Evolutionary conservation across 1,140 invertebrate species (phyloP).

Genomic region (Acyrthosiphon pisum): DNA sequence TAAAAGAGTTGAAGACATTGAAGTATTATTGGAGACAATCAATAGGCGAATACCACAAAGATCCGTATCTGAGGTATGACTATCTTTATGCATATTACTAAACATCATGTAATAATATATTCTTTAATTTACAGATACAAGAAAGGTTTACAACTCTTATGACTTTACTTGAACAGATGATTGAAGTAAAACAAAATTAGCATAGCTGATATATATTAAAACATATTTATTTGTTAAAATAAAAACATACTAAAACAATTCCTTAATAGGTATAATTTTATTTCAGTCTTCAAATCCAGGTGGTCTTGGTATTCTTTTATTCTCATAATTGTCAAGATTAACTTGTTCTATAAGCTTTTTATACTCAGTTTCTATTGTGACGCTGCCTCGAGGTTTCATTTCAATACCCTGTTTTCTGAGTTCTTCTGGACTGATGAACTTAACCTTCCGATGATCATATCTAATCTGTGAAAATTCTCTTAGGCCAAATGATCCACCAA

Average conservation of each 20-base stretch:
- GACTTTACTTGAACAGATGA: constrained; percentile 44
- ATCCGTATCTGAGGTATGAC: constrained; percentile 38
- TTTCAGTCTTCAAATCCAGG: constrained; percentile 53
- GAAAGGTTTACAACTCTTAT: constrained; percentile 50
- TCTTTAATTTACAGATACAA: constrained; percentile 48
- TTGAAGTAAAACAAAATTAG: constrained; percentile 45
- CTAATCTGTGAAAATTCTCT: constrained; percentile 75
- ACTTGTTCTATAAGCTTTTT: constrained; percentile 68
- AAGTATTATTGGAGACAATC: constrained; percentile 46
- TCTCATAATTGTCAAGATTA: constrained; percentile 13
- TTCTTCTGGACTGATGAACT: constrained; percentile 70
- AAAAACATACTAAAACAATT: not conserved
- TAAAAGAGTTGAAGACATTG: constrained; percentile 53
- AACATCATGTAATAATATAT: not conserved
- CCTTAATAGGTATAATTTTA: not conserved
- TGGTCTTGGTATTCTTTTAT: constrained; percentile 53
- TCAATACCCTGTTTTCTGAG: constrained; percentile 71
- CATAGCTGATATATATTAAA: not conserved
- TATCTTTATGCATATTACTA: not conserved
- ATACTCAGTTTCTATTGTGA: constrained; percentile 76
- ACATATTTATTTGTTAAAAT: constrained; percentile 11
- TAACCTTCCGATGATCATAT: constrained; percentile 73
- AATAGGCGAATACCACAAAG: constrained; percentile 45
- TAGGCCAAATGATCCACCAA: constrained; percentile 76
- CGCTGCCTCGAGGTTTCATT: constrained; percentile 72